Evolutionary conservation across 2,113 vertebrate species (phyloP).

Genomic region (Saguinus midas): DNA sequence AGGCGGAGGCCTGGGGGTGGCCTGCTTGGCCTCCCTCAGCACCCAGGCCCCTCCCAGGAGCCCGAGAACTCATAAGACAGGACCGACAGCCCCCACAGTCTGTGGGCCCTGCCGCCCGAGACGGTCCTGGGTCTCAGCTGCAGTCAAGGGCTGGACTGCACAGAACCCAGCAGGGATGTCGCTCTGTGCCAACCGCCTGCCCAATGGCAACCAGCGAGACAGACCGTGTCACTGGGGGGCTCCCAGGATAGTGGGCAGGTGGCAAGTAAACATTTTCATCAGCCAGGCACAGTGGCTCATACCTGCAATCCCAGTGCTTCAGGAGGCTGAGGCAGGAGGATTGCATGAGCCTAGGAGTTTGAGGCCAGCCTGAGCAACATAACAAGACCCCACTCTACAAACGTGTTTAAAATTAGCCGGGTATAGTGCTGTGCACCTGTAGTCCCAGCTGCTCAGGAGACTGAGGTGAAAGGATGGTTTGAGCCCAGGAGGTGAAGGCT

Average conservation of each 20-base stretch:
- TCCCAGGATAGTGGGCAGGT: background rate
- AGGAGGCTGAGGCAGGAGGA: no score
- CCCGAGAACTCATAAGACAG: accelerated
- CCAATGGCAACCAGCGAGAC: background rate
- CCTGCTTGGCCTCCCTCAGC: background rate
- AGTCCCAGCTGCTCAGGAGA: no score
- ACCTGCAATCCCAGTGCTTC: no score
- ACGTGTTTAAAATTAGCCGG: no score
- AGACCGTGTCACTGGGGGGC: background rate
- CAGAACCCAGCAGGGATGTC: background rate
- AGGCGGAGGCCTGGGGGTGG: background rate
- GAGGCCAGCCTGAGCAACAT: no score
- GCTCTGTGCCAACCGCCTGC: background rate
- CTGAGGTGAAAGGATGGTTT: no score
- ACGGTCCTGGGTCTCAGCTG: background rate
- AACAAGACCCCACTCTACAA: no score
- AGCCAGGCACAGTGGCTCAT: no score
- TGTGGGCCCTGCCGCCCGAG: background rate
- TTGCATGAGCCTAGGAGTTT: no score
- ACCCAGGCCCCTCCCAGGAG: background rate
- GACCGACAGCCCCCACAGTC: accelerated
- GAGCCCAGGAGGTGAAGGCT: no score
- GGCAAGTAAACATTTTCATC: no score
- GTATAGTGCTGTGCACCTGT: no score
- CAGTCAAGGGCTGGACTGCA: accelerated